These are phyloP conservation scores for Monochamus alternatus DNA, from an alignment of 2,888 invertebrate species.

Conservation along the genomic window DNA sequence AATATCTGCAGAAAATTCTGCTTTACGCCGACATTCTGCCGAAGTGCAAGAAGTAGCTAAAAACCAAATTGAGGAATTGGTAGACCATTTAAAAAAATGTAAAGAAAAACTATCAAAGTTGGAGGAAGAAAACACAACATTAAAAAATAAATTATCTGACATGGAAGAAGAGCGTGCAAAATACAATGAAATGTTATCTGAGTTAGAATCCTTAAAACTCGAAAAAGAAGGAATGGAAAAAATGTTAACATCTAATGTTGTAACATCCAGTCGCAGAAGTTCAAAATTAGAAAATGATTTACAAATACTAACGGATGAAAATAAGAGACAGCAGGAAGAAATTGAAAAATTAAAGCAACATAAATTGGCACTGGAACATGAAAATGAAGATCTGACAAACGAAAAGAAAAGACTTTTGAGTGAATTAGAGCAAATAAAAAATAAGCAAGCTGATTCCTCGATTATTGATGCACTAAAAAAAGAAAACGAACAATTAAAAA, in stretches of 20 bases:
- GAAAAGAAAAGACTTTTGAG: conserved; percentile 29
- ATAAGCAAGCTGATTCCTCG: conserved; percentile 37
- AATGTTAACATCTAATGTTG: conserved; percentile 53
- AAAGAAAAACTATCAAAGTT: conserved; percentile 36
- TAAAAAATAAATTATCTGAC: conserved; percentile 18
- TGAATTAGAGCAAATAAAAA: conserved; percentile 40
- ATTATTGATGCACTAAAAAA: conserved; percentile 51
- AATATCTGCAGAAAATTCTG: conserved; percentile 61
- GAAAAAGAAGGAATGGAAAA: conserved; percentile 59
- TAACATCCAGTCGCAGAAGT: conserved; percentile 47
- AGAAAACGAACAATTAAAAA: conserved; percentile 59
- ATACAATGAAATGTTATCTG: conserved; percentile 26
- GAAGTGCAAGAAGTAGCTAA: conserved; percentile 67
- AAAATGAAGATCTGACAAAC: conserved; percentile 47
- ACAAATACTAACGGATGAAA: conserved; percentile 39
- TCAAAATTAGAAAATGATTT: conserved; percentile 54
- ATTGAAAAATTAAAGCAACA: conserved; percentile 34
- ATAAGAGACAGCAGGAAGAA: conserved; percentile 37
- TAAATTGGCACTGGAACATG: conserved; percentile 34
- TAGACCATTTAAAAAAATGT: conserved; percentile 57
- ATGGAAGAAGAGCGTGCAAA: conserved; percentile 1
- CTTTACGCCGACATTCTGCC: conserved; percentile 62
- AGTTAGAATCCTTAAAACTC: conserved; percentile 39
- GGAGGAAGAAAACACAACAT: conserved; percentile 32
- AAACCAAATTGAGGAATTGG: conserved; percentile 64